Conservation (phyloP, 2,113 vertebrate genomes). For the Pimephales promelas region DNA sequence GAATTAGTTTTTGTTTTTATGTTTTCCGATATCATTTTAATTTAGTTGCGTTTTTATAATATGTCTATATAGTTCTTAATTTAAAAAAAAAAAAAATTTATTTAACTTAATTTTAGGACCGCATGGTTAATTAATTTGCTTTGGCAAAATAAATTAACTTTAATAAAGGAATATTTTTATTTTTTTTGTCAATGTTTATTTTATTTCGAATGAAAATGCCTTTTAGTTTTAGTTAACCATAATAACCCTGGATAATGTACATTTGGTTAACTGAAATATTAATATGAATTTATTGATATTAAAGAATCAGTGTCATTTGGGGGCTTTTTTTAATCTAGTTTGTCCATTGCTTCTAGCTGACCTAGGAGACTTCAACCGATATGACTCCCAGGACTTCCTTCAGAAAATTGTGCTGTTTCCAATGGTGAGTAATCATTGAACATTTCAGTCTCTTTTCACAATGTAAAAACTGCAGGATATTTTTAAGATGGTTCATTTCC, state of each 20-base stretch:
- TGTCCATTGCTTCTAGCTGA: constrained; percentile 80
- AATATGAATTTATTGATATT: neutral
- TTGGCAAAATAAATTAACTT: too few species aligned
- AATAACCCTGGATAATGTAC: neutral
- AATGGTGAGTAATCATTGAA: constrained; percentile 81
- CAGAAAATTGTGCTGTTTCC: constrained; percentile 96
- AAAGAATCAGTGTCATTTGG: neutral
- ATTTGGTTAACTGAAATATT: too few species aligned
- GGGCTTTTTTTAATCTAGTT: constrained; percentile 17
- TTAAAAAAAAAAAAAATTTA: too few species aligned
- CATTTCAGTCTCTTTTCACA: neutral
- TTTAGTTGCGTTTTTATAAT: too few species aligned
- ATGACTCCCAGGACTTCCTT: constrained; percentile 97
- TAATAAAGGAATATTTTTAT: too few species aligned
- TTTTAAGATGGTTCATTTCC: neutral
- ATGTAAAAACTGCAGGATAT: neutral
- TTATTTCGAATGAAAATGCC: too few species aligned
- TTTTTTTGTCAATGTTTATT: too few species aligned
- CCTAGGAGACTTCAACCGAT: constrained; percentile 95
- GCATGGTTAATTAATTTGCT: too few species aligned
- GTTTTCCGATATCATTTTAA: too few species aligned
- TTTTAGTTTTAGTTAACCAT: neutral
- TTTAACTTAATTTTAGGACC: too few species aligned
- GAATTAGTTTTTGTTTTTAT: too few species aligned
- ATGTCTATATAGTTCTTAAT: too few species aligned